A percentile compares a stretch with the other conserved stretches of the same genome.
phyloP scores from a whole-genome alignment of 2,888 invertebrate genomes.

The Linnaemya tessellans region DNA sequence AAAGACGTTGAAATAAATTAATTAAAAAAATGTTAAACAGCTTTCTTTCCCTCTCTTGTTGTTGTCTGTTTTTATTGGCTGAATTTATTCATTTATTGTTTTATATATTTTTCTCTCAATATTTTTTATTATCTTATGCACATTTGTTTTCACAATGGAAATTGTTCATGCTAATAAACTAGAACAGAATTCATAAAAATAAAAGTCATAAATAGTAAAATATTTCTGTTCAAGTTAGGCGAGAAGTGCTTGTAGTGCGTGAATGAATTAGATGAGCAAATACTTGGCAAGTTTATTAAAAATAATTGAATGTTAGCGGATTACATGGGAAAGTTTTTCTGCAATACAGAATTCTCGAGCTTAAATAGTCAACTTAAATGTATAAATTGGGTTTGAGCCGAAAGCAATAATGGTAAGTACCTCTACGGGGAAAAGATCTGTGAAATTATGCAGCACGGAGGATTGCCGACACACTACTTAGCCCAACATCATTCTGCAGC shows the following conservation, averaged over 20 bases:
- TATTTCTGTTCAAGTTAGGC: background rate
- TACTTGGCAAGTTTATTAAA: background rate
- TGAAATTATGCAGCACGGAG: too few relatives aligned
- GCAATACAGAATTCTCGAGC: background rate
- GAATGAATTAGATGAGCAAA: background rate
- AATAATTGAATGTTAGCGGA: background rate
- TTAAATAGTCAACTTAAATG: too few relatives aligned
- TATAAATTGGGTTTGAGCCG: too few relatives aligned
- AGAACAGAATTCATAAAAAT: conserved; percentile 34
- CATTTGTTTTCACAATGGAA: conserved; percentile 8
- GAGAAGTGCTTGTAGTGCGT: background rate
- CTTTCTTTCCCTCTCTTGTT: background rate
- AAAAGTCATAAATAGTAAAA: conserved; percentile 24
- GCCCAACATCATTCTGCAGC: too few relatives aligned
- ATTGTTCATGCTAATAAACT: background rate
- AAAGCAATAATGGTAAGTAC: too few relatives aligned
- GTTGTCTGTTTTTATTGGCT: conserved; percentile 34
- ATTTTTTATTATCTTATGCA: conserved; percentile 27
- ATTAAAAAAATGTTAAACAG: conserved; percentile 55
- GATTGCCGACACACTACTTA: too few relatives aligned
- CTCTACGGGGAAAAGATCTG: too few relatives aligned
- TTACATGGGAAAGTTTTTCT: background rate
- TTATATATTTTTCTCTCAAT: conserved; percentile 10
- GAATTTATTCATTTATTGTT: conserved; percentile 40
- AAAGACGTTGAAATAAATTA: conserved; percentile 62